Base-by-base conservation (phyloP, 23 tunicate genomes). In the Corella eumyota region DNA sequence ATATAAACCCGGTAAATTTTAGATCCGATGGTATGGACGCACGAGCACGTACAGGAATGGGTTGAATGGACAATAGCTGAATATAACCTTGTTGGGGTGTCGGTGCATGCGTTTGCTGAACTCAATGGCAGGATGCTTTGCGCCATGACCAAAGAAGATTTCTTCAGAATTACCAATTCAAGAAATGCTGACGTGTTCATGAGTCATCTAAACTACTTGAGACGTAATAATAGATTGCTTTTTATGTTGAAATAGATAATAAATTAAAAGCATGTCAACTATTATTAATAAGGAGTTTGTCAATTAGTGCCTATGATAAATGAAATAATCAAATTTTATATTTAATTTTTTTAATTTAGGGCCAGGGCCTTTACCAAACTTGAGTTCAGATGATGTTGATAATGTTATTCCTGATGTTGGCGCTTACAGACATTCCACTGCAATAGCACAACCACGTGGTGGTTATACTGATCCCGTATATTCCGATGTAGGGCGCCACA, bases 21-120 rank as follows among this genome's bases (percentile, higher is more conserved):
- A 88, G 96, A 88, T 67, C 96, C 96, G 4, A n/a, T 63, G 62
- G 81, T 73, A 6, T 88, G 96, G 96, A 72, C 88, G 4, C 30
- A 64, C 25, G 70, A 62, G 52, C 88, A 88, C 61, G 96, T 88
- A 1, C 81, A 56, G 32, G 81, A 88, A 47, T 88, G 96, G 96
- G 81, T 79, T 28, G 96, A 83, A 36, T 88, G 96, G 96, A 70
- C 81, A 54, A 88, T 88, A 25, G 56, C 81, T 21, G 96, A 88
- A 56, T 88, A 88, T 57, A 73, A 40, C 25, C 65, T 88, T 30
- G 62, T 47, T 30, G 81, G 75, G 3, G 96, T 88, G 2, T 62
- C 73, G 36, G 36, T 62, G 20, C 24, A 54, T 3, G 68, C 77
- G 5, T 88, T 88, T 38, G 62, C 63, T 21, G 57, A 85, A 6